Percentiles rank a stretch among this genome's conserved stretches.
Conservation (phyloP, 2,113 vertebrate species). For the Mesoclemmys tuberculata region DNA sequence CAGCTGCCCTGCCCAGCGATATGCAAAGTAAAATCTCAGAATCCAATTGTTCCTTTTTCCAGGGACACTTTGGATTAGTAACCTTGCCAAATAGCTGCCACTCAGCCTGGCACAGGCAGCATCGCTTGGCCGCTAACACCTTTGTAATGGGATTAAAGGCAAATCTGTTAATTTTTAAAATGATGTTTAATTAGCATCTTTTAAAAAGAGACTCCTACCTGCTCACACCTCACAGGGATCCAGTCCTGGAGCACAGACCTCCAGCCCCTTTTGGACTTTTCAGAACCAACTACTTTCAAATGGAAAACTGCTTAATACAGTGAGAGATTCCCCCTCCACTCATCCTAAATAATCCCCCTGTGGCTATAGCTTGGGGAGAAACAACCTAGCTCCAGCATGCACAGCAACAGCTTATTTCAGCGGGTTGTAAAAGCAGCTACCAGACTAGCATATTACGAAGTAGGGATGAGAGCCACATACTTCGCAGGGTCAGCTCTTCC, state of each 20-base stretch:
- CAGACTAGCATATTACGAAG: background rate
- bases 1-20: background rate
- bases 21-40: background rate
- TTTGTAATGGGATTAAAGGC: background rate
- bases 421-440: background rate
- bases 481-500: background rate
- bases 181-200: background rate
- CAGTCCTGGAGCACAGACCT: background rate
- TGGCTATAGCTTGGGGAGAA: background rate
- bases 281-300: too few relatives aligned
- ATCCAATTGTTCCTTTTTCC: background rate
- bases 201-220: background rate
- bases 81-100: background rate
- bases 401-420: background rate
- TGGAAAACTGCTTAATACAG: background rate
- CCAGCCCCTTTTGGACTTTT: background rate
- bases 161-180: background rate
- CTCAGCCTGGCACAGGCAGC: background rate
- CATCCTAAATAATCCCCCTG: too few relatives aligned
- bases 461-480: background rate
- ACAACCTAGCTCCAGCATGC: background rate
- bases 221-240: background rate
- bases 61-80: background rate
- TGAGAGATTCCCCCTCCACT: too few relatives aligned
- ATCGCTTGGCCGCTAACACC: background rate